These are phyloP conservation scores for Mareca penelope DNA, from an alignment of 2,797 vertebrate species.

Conservation along the genomic window DNA sequence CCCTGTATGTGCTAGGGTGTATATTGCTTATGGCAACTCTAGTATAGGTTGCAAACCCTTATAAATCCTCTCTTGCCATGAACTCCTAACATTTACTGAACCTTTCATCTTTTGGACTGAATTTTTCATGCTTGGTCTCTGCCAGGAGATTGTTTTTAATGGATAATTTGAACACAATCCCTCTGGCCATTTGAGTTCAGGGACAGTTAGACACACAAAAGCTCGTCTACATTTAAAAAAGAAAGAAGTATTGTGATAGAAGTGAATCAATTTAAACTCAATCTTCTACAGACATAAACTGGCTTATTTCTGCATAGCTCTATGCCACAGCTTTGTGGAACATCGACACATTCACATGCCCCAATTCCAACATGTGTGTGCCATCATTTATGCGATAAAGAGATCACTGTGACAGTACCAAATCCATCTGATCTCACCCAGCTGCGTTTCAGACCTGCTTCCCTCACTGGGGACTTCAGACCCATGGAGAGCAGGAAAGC, in stretches of 20 bases:
- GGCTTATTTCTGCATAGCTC: not conserved
- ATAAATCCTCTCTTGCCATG: conserved; percentile 25
- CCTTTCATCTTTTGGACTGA: conserved; percentile 28
- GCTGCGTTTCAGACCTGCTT: not conserved
- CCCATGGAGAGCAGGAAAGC: not conserved
- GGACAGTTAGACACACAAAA: not conserved
- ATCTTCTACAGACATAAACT: not conserved
- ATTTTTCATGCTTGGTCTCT: conserved; percentile 15
- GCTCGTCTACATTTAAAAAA: not conserved
- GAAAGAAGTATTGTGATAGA: not conserved
- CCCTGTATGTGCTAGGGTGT: not conserved
- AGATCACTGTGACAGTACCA: not conserved
- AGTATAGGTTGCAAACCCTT: not conserved
- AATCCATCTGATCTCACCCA: not conserved
- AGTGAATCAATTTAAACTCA: not conserved
- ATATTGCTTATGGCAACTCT: not conserved
- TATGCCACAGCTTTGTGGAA: not conserved
- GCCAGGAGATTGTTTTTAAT: conserved; percentile 9
- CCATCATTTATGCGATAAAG: not conserved
- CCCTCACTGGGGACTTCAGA: not conserved
- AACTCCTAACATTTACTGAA: not conserved
- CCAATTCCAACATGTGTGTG: not conserved
- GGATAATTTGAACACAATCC: conserved; percentile 11
- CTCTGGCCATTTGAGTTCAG: not conserved
- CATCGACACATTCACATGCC: not conserved